Conservation (phyloP, 1,140 invertebrate genomes). For the Wiebesia pumilae region DNA sequence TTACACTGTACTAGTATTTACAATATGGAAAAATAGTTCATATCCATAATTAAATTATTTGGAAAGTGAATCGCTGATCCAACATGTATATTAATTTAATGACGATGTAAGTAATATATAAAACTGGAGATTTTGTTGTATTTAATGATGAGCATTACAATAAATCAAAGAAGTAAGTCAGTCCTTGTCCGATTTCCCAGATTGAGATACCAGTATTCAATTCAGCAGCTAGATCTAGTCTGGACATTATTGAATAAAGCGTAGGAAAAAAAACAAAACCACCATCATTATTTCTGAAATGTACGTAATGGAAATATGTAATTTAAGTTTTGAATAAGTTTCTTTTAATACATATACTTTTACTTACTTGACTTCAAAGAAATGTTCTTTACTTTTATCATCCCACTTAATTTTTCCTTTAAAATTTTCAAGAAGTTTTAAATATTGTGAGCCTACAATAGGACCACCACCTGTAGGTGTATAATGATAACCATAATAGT, state of each 20-base stretch:
- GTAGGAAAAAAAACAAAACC: slow-evolving; percentile 93
- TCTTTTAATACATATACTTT: background rate
- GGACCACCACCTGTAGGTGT: slow-evolving; percentile 84
- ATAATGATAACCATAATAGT: slow-evolving; percentile 96
- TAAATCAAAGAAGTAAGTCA: slow-evolving; percentile 96
- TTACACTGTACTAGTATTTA: too few species aligned
- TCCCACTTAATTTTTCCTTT: slow-evolving; percentile 87
- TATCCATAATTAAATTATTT: too few species aligned
- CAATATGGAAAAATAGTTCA: too few species aligned
- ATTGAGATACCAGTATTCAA: slow-evolving; percentile 90
- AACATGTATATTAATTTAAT: too few species aligned
- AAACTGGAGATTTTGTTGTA: background rate
- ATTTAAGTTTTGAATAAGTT: background rate
- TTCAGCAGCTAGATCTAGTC: slow-evolving; percentile 87
- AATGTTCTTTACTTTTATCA: slow-evolving; percentile 87
- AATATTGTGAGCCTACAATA: slow-evolving; percentile 86
- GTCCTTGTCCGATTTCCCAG: slow-evolving; percentile 96
- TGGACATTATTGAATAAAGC: slow-evolving; percentile 86
- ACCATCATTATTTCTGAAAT: slow-evolving; percentile 34
- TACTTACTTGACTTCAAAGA: slow-evolving; percentile 88
- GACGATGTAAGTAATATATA: background rate
- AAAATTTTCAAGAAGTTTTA: slow-evolving; percentile 80
- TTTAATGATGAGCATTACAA: slow-evolving; percentile 67
- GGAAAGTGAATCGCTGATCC: too few species aligned
- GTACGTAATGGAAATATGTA: background rate